phyloP scores from a whole-genome alignment of 1,140 invertebrate genomes.

The Wiebesia pumilae region DNA sequence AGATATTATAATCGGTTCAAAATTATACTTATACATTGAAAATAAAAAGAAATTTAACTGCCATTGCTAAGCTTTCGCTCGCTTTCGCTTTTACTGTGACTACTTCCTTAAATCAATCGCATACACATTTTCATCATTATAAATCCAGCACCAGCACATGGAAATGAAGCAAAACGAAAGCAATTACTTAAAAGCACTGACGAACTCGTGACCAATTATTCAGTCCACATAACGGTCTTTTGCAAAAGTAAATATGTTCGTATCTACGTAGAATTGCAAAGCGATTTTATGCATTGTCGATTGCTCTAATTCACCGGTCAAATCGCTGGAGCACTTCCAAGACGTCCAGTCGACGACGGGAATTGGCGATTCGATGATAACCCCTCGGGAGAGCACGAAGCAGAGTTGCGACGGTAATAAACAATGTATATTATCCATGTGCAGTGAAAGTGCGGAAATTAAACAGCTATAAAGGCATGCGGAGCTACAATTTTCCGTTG shows the following conservation, averaged over 20 bases:
- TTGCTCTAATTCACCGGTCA: slow-evolving; percentile 11
- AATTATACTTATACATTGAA: background rate
- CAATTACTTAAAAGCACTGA: slow-evolving; percentile 14
- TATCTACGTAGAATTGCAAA: background rate
- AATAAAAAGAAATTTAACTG: slow-evolving; percentile 37
- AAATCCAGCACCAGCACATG: slow-evolving; percentile 2
- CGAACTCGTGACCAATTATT: slow-evolving; percentile 43
- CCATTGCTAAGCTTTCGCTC: slow-evolving; percentile 41
- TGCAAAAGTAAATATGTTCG: background rate
- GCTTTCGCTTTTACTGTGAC: slow-evolving; percentile 22
- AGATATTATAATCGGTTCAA: background rate
- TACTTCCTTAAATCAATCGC: slow-evolving; percentile 44
- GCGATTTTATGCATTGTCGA: no score
- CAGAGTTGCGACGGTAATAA: background rate
- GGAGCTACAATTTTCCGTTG: background rate
- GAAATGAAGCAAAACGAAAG: slow-evolving; percentile 19
- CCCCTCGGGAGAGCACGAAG: slow-evolving; percentile 4
- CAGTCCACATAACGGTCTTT: background rate
- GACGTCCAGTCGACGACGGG: no score
- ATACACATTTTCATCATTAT: slow-evolving; percentile 35
- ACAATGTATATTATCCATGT: slow-evolving; percentile 16
- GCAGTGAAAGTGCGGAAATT: slow-evolving; percentile 36
- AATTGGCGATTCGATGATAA: background rate
- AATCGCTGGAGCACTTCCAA: background rate
- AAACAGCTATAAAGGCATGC: background rate